Evolutionary conservation across 2,113 vertebrate genomes (phyloP).

Genomic region (Oriolus oriolus): DNA sequence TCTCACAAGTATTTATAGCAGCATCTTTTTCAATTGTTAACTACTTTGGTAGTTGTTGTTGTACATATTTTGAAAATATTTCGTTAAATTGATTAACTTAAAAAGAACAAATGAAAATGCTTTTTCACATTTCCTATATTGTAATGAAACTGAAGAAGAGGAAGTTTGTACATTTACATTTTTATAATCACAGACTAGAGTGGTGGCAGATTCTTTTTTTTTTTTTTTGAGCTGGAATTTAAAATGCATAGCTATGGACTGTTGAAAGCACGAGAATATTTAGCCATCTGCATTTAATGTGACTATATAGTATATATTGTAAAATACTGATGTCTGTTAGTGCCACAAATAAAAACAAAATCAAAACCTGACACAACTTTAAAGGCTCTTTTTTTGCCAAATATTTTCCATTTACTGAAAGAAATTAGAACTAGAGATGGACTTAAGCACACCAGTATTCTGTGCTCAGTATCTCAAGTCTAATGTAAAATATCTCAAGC

Average conservation of each 20-base stretch:
- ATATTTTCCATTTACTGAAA: not conserved
- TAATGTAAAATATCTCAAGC: not conserved
- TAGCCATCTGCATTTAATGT: constrained; percentile 26
- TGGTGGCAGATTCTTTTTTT: not conserved
- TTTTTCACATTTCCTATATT: constrained; percentile 33
- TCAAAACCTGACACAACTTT: not conserved
- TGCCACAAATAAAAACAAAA: constrained; percentile 74
- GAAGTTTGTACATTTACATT: constrained; percentile 25
- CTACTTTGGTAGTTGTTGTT: not conserved
- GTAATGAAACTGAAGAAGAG: not conserved
- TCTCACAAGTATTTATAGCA: constrained; percentile 6
- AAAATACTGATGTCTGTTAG: constrained; percentile 61
- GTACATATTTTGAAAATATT: constrained; percentile 44
- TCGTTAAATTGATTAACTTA: constrained; percentile 36
- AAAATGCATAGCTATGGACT: not conserved
- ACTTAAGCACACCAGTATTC: not conserved
- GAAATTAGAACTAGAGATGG: not conserved
- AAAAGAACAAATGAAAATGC: not conserved
- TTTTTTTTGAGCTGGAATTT: not conserved
- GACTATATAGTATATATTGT: constrained; percentile 32
- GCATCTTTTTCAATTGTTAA: not conserved
- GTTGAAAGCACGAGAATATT: not conserved
- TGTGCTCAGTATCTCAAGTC: not conserved
- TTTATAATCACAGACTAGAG: constrained; percentile 11
- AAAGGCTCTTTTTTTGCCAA: not conserved